Evolutionary conservation across 2,888 invertebrate genomes (phyloP), one percentile per base, ranked within the genome.

Genomic region (Eristalinus aeneus): DNA sequence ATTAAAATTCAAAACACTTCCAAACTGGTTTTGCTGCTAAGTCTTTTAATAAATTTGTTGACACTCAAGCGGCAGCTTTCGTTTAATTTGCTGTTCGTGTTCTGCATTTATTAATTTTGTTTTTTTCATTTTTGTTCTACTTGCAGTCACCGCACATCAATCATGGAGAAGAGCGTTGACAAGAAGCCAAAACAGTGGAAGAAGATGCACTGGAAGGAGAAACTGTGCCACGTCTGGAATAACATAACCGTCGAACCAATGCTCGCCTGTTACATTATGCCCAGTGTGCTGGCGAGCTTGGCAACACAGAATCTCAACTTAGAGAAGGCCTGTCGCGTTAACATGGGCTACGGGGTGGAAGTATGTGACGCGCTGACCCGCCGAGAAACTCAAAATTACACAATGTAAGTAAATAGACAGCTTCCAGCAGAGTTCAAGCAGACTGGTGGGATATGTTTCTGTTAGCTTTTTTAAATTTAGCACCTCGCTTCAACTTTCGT

Each of bases 241-340:
- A 95, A 95, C 88, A 94, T 95, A 65, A 95, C 95, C 0, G 94
- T 95, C 4, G 95, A 95, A 90, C 95, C 95, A 1, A 94, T 95
- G 81, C 90, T 95, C 64, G 94, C 94, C 1, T 94, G 94, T 75
- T 95, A 94, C 89, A 94, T 95, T 0, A 92, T 95, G 87, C 95
- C 95, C 1, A 95, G 95, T 74, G 95, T 95, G 5, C 91, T 95
- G 12, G 95, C 97, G 1, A 95, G 95, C 61, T 91, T 97, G 88
- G 97, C 97, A 22, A 96, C 97, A 56, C 97, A 97, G 92, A 97
- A 97, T 92, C 93, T 97, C 67, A 97, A 97, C 91, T 93, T 97
- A 90, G 97, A 97, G 91, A 97, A 97, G 92, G 97, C 97, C 0
- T 97, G 97, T 90, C 93, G 97, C 87, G 97, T 97, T 0, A 97